Conservation (phyloP, 2,113 vertebrate genomes). For the Phainopepla nitens region DNA sequence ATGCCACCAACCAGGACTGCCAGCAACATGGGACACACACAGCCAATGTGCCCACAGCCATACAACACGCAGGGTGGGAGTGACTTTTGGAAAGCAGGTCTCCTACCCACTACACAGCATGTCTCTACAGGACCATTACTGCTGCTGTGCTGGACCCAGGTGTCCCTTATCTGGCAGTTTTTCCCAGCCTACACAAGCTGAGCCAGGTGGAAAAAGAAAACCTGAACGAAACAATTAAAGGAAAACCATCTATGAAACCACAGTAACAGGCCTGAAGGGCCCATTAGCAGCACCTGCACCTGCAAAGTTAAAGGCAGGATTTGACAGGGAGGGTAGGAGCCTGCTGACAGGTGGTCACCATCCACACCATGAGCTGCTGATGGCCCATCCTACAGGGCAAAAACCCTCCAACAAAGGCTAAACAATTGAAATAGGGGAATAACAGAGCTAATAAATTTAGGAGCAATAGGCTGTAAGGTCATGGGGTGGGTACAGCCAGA, state of each 20-base stretch:
- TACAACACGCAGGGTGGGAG: accelerated
- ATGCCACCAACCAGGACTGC: too few relatives aligned
- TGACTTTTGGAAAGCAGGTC: neutral
- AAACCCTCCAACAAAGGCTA: neutral
- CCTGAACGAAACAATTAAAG: neutral
- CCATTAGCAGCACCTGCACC: neutral
- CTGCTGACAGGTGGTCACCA: neutral
- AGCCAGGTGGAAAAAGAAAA: neutral
- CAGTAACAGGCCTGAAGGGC: neutral
- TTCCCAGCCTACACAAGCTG: neutral
- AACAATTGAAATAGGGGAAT: neutral
- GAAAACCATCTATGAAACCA: neutral
- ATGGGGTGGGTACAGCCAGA: neutral
- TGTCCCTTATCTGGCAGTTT: neutral
- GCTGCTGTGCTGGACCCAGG: neutral
- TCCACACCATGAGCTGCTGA: neutral
- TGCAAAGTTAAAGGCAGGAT: neutral
- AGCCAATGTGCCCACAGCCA: accelerated
- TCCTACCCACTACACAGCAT: neutral
- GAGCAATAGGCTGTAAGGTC: neutral
- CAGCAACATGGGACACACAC: neutral
- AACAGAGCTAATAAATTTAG: neutral
- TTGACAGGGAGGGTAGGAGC: neutral
- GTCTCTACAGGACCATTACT: neutral
- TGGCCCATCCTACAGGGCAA: neutral